Evolutionary conservation across 2,113 vertebrate species (phyloP), one percentile per base, ranked within the genome.

Genomic region (Paratilapia polleni): DNA sequence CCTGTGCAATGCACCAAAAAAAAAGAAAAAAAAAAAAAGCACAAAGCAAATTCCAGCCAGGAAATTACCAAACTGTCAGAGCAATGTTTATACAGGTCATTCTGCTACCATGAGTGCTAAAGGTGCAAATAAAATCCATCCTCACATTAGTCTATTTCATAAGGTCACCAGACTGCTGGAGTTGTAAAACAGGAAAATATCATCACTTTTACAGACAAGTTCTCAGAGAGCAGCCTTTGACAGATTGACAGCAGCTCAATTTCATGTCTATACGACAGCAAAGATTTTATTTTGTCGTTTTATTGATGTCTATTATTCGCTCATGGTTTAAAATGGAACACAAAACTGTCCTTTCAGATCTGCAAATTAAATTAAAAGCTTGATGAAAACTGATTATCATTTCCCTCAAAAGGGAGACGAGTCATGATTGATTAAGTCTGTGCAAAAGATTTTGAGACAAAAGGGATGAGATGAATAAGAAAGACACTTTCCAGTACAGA

Each of bases 361-460:
- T 64, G 63, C 43, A 57, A 81, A 52, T 49, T 22, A 31, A 77
- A 70, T 73, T 8, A 73, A n/a, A 54, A n/a, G 47, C 68, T 70
- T 73, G 38, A 56, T 62, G 31, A 62, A 62, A 62, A 79, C 28
- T 2, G 60, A 79, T 63, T 54, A 63, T 79, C 41, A 38, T 54
- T 62, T 79, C 43, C 20, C n/a, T 77, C 36, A 81, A 38, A 82
- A 76, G 15, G 14, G 20, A 62, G 43, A 70, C 54, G n/a, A 85
- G 38, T 57, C 8, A 4, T 73, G 47, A 54, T 54, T 14, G 68
- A 73, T 73, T 73, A 28, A 56, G 54, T n/a, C 54, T 56, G 2
- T 4, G 20, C 54, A 22, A 56, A 56, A 54, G 47, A 54, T 34
- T 54, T 28, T 5, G 26, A 73, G 26, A 73, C 47, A 54, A 73